Percentiles rank a stretch among this genome's conserved stretches.
phyloP scores from a whole-genome alignment of 1,140 invertebrate species.

The Campoletis sonorensis region DNA sequence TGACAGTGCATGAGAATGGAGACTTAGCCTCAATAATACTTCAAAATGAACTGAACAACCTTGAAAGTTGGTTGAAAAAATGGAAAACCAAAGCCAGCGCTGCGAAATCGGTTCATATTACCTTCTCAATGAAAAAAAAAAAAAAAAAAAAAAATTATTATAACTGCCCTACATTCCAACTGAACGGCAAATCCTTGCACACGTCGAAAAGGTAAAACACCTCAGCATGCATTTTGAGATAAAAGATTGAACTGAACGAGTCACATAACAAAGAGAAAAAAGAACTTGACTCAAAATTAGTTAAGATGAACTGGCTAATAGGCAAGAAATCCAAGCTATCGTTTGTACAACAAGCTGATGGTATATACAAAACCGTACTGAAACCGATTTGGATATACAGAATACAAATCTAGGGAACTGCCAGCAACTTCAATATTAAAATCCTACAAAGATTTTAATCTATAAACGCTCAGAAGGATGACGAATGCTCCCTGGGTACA shows the following conservation, averaged over 20 bases:
- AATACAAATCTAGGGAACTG: conserved; percentile 58
- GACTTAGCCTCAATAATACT: conserved; percentile 51
- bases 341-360: conserved; percentile 56
- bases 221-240: conserved; percentile 36
- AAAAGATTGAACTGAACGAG: conserved; percentile 39
- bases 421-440: conserved; percentile 50
- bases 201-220: background rate
- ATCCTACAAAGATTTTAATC: conserved; percentile 54
- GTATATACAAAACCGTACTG: conserved; percentile 60
- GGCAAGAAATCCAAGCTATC: conserved; percentile 52
- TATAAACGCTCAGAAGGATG: conserved; percentile 53
- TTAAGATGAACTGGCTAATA: conserved; percentile 57
- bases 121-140: conserved; percentile 58
- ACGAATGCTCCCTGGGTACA: conserved; percentile 51
- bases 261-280: conserved; percentile 49
- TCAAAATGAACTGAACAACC: conserved; percentile 52
- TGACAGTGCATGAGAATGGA: conserved; percentile 46
- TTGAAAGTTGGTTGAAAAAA: conserved; percentile 56
- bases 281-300: conserved; percentile 53
- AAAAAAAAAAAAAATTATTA: too few relatives aligned
- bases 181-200: conserved; percentile 49
- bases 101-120: conserved; percentile 60
- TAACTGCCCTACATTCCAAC: conserved; percentile 16
- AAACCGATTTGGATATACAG: conserved; percentile 62
- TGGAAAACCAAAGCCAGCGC: conserved; percentile 62